Conservation (phyloP, 2,113 vertebrate species). For the Corynorhinus townsendii region DNA sequence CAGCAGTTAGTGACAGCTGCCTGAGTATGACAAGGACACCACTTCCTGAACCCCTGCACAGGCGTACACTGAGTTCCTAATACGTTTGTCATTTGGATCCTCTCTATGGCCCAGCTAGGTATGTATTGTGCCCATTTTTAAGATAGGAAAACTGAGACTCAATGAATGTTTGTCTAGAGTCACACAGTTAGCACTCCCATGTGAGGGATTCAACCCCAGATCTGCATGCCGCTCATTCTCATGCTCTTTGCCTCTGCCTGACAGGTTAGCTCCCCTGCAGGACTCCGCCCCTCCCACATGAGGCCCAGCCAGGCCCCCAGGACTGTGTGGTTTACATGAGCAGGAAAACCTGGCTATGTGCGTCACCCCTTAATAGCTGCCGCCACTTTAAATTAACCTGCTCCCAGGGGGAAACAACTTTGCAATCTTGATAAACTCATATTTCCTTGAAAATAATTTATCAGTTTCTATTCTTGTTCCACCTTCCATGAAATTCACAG, state of each 20-base stretch:
- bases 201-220: neutral
- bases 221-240: fast-evolving
- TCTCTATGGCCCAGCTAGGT: neutral
- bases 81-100: neutral
- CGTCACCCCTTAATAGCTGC: neutral
- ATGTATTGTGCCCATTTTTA: neutral
- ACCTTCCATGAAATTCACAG: neutral
- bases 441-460: constrained; percentile 5
- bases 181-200: neutral
- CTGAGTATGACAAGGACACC: neutral
- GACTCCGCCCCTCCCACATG: neutral
- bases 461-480: neutral
- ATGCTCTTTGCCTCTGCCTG: neutral
- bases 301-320: neutral
- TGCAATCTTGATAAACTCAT: neutral
- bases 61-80: neutral
- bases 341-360: neutral
- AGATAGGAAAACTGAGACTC: neutral
- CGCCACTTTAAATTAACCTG: neutral
- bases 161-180: neutral
- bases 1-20: fast-evolving
- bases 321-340: neutral
- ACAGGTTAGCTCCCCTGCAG: neutral
- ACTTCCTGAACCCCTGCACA: neutral
- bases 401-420: neutral